These are phyloP conservation scores for Tonatia bakeri DNA, from an alignment of 2,113 vertebrate species.

Conservation along the genomic window DNA sequence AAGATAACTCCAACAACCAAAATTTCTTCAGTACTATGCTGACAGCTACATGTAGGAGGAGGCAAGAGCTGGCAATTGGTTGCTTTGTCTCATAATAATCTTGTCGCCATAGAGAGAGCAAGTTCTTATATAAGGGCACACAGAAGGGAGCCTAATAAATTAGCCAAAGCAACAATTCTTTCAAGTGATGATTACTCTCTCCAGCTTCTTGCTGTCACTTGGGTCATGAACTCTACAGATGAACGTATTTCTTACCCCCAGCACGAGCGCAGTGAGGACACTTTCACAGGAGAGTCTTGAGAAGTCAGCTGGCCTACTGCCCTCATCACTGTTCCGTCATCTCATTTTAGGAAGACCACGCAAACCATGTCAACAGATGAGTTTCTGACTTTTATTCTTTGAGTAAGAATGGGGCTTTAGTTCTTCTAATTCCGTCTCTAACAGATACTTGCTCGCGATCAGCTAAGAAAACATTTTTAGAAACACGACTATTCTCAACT, in stretches of 20 bases:
- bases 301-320: neutral
- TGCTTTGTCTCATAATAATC: neutral
- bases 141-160: neutral
- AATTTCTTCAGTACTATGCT: neutral
- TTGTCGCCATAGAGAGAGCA: neutral
- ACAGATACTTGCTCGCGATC: neutral
- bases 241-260: neutral
- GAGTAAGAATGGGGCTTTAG: neutral
- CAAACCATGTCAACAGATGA: neutral
- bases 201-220: neutral
- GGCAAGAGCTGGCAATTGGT: neutral
- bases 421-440: neutral
- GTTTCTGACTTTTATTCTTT: neutral
- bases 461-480: neutral
- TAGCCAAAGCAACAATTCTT: neutral
- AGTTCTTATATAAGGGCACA: neutral
- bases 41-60: neutral
- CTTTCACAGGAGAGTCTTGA: neutral
- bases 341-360: conserved; percentile 14
- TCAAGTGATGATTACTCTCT: neutral
- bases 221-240: neutral
- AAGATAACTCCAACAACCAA: neutral
- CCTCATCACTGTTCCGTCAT: neutral
- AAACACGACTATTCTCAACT: neutral
- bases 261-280: neutral